Conservation (phyloP, 2,888 invertebrate species). For the Tanaodytes sp. region DNA sequence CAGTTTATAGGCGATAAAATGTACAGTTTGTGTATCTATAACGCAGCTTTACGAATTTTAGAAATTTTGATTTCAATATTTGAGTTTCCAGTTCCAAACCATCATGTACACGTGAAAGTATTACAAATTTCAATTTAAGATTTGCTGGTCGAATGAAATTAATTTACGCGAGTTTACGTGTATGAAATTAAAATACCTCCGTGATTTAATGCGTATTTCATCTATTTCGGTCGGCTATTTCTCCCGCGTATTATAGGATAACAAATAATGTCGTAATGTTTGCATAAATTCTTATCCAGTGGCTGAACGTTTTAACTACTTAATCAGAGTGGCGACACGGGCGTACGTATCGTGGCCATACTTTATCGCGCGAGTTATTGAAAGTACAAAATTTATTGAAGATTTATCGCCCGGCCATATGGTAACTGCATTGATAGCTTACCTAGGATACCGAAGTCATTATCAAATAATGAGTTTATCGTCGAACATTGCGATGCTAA, state of each 20-base stretch:
- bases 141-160: no score
- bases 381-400: constrained; percentile 55
- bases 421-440: constrained; percentile 45
- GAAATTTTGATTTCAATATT: no score
- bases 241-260: not conserved
- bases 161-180: no score
- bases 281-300: constrained; percentile 47
- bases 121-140: no score
- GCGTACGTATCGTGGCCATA: constrained; percentile 12
- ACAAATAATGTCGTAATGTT: constrained; percentile 19
- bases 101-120: no score
- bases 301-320: constrained; percentile 39
- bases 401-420: constrained; percentile 52
- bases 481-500: constrained; percentile 28
- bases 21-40: no score
- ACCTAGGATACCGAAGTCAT: constrained; percentile 44
- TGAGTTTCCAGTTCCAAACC: no score
- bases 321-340: constrained; percentile 40
- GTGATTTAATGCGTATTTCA: no score
- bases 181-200: no score
- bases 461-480: constrained; percentile 54
- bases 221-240: no score
- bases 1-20: no score
- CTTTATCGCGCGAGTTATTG: constrained; percentile 51
- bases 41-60: no score